Base-by-base conservation (phyloP, 2,797 vertebrate species). In the Ctenosaura bakeri region DNA sequence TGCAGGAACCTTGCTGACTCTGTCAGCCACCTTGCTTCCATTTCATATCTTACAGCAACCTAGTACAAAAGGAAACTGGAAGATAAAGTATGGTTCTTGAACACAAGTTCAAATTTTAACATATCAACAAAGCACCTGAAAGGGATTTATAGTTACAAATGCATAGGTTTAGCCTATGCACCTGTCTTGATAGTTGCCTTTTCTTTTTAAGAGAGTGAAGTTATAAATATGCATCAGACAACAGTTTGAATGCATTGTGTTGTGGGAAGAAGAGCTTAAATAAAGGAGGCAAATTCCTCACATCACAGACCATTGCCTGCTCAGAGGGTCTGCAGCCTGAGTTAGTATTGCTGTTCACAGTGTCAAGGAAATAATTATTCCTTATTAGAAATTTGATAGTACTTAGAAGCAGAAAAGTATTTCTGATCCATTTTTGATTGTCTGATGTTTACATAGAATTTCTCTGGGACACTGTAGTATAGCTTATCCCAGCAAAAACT, bases 401-500 rank as follows among this genome's bases (percentile, higher is more conserved):
- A 46, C 42, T 46, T 46, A 82, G 74, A 56, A 78, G 42, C 14
- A n/a, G 46, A 29, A 32, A 35, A 69, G 2, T 69, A 42, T 77
- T 46, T 74, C n/a, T 81, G 22, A 50, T 50, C 22, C 38, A 35
- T 6, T 38, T 52, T 59, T 50, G n/a, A 46, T 80, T 91, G 20
- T 69, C 38, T 87, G 24, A 4, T 38, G 74, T 35, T 81, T 86
- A 78, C 69, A 50, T 26, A 50, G 69, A 32, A 32, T 29, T 42
- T 26, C 42, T 76, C 2, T 77, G n/a, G 46, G 54, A 71, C 24
- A 29, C 24, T 59, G 12, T 18, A 20, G 8, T 87, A 92, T 22
- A 79, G 88, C 88, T 89, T 62, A 89, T 87, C 14, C 32, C 13
- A 62, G 62, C 62, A 83, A 79, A 92, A 89, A 54, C 32, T 38